Evolutionary conservation across 2,888 invertebrate genomes (phyloP).

Genomic region (Scaptomyza flava): DNA sequence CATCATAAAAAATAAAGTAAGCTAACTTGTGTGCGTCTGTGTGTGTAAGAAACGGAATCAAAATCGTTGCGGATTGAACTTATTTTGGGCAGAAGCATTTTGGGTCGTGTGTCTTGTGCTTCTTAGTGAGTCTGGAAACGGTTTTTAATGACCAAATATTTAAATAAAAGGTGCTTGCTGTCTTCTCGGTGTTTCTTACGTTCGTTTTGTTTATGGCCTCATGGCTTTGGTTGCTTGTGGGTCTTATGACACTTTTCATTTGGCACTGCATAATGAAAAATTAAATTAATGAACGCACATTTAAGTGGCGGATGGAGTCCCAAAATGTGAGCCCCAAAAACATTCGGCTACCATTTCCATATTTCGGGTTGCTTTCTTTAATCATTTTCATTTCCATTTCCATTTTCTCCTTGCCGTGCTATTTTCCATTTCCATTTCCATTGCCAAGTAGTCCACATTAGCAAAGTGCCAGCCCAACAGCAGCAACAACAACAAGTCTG

Average conservation of each 20-base stretch:
- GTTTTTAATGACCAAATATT: constrained; percentile 75
- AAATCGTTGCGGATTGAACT: constrained; percentile 37
- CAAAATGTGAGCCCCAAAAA: constrained; percentile 12
- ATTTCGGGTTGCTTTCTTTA: constrained; percentile 28
- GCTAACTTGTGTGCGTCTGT: constrained; percentile 21
- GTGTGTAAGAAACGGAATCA: constrained; percentile 32
- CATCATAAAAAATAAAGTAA: constrained; percentile 57
- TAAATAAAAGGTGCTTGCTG: constrained; percentile 73
- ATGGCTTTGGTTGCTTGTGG: constrained; percentile 15
- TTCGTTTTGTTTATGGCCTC: constrained; percentile 59
- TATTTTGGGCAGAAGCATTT: constrained; percentile 17
- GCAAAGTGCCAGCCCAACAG: constrained; percentile 41
- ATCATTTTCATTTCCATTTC: constrained; percentile 55
- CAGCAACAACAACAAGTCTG: constrained; percentile 30
- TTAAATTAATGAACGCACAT: constrained; percentile 77
- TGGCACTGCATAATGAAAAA: constrained; percentile 71
- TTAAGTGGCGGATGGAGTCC: constrained; percentile 48
- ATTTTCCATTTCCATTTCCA: constrained; percentile 43
- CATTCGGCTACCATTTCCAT: constrained; percentile 31
- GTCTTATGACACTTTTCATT: constrained; percentile 75
- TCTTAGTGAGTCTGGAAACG: constrained; percentile 53
- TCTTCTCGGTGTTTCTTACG: constrained; percentile 43
- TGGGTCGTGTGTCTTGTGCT: constrained; percentile 30
- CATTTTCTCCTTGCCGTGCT: constrained; percentile 18
- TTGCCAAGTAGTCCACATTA: constrained; percentile 57